These are phyloP conservation scores for Caenorhabditis zanzibari DNA, from an alignment of 2,888 invertebrate species.

Conservation along the genomic window DNA sequence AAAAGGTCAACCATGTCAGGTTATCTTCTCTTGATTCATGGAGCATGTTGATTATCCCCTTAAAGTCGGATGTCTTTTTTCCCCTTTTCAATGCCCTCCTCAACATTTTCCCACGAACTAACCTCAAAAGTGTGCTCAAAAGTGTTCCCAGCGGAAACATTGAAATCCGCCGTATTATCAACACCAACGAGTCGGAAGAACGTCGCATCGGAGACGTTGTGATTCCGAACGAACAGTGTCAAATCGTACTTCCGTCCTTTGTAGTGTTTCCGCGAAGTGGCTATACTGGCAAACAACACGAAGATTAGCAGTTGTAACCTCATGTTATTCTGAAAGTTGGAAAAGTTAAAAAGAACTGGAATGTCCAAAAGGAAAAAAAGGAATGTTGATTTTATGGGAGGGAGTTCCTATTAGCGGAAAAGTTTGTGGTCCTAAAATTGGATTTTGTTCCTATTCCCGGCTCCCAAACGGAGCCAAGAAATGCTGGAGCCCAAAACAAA, in stretches of 20 bases:
- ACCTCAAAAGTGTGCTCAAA: slow-evolving; percentile 83
- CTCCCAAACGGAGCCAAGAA: not conserved
- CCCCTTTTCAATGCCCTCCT: no score
- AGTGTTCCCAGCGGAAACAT: slow-evolving; percentile 80
- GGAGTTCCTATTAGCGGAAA: slow-evolving; percentile 1
- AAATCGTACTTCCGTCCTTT: slow-evolving; percentile 79
- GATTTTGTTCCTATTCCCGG: slow-evolving; percentile 10
- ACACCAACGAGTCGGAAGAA: slow-evolving; percentile 83
- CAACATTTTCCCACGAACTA: no score
- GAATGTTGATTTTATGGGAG: slow-evolving; percentile 12
- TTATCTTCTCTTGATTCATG: no score
- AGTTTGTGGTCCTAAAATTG: slow-evolving; percentile 36
- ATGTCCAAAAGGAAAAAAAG: not conserved
- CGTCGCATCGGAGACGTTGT: slow-evolving; percentile 82
- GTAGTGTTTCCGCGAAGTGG: slow-evolving; percentile 67
- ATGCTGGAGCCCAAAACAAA: not conserved
- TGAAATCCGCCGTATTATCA: slow-evolving; percentile 83
- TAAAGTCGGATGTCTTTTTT: no score
- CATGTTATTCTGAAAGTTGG: slow-evolving; percentile 67
- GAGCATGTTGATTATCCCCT: no score
- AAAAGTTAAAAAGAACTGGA: not conserved
- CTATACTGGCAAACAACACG: slow-evolving; percentile 67
- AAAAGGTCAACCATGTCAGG: no score
- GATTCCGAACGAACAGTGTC: slow-evolving; percentile 81
- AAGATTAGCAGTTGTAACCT: slow-evolving; percentile 68